Evolutionary conservation across 2,888 invertebrate genomes (phyloP).

Genomic region (Lordiphosa fenestrarum): DNA sequence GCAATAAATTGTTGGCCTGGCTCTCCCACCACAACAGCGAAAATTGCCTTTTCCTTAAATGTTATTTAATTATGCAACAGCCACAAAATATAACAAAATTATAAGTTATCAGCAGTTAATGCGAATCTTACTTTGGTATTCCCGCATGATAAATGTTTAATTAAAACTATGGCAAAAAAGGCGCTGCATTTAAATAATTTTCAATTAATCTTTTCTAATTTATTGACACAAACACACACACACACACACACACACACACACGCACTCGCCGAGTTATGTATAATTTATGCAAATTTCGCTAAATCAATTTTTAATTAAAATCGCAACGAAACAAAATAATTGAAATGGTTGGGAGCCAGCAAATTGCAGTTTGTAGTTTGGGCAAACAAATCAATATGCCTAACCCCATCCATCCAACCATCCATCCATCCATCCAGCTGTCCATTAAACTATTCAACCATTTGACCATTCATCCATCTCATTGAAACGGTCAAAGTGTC

Average conservation of each 20-base stretch:
- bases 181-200: slow-evolving; percentile 38
- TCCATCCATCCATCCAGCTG: slow-evolving; percentile 37
- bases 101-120: not conserved
- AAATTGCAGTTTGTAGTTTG: slow-evolving; percentile 2
- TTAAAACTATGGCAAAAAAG: slow-evolving; percentile 21
- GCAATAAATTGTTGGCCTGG: slow-evolving; percentile 59
- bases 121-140: slow-evolving; percentile 25
- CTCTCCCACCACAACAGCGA: slow-evolving; percentile 13
- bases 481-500: slow-evolving; percentile 30
- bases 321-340: slow-evolving; percentile 27
- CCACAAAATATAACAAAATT: slow-evolving; percentile 14
- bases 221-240: slow-evolving; percentile 48
- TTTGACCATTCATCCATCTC: slow-evolving; percentile 21
- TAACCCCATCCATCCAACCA: slow-evolving; percentile 34
- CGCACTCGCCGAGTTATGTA: slow-evolving; percentile 56
- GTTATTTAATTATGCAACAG: slow-evolving; percentile 53
- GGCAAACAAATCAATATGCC: slow-evolving; percentile 61
- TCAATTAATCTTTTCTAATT: slow-evolving; percentile 69
- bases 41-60: slow-evolving; percentile 51
- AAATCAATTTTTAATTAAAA: slow-evolving; percentile 72
- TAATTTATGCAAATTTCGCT: slow-evolving; percentile 70
- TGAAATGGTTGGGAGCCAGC: slow-evolving; percentile 7
- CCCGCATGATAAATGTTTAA: slow-evolving; percentile 53
- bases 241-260: slow-evolving; percentile 29
- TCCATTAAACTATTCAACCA: slow-evolving; percentile 28